A percentile compares a stretch with the other conserved stretches of the same genome.
Evolutionary conservation across 2,888 invertebrate genomes (phyloP).

Genomic region (Pogonocherus hispidulus): DNA sequence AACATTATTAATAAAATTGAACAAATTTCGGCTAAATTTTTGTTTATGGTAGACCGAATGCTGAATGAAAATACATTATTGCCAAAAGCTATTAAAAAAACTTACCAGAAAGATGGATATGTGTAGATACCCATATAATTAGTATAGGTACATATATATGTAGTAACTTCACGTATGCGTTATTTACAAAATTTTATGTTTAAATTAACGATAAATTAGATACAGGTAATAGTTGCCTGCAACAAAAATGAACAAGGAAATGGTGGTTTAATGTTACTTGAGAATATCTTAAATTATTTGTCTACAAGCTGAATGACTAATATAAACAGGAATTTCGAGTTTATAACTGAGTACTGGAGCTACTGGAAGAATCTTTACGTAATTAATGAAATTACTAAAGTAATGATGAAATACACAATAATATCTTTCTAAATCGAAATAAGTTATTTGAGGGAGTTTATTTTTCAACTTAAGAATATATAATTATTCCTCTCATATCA

Average conservation of each 20-base stretch:
- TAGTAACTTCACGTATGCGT: background rate
- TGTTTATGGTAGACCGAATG: too few relatives aligned
- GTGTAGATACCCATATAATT: too few relatives aligned
- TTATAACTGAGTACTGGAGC: conserved; percentile 7
- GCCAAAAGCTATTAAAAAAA: too few relatives aligned
- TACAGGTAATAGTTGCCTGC: background rate
- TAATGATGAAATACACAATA: background rate
- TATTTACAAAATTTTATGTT: background rate
- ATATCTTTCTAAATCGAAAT: too few relatives aligned
- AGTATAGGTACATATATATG: too few relatives aligned
- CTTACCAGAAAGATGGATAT: too few relatives aligned
- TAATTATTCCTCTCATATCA: too few relatives aligned
- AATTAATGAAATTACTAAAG: background rate
- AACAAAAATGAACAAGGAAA: conserved; percentile 33
- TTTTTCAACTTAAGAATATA: too few relatives aligned
- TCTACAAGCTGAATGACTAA: conserved; percentile 29
- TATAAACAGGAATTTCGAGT: conserved; percentile 34
- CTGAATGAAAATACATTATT: too few relatives aligned
- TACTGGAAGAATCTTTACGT: background rate
- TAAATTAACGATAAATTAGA: conserved; percentile 1
- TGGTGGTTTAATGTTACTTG: conserved; percentile 28
- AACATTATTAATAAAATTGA: too few relatives aligned
- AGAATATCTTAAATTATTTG: conserved; percentile 34
- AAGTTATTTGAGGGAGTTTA: too few relatives aligned
- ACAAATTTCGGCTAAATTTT: too few relatives aligned